Percentiles rank a stretch among this genome's conserved stretches.
phyloP scores from a whole-genome alignment of 2,113 vertebrate genomes.

The Microtus oregoni region DNA sequence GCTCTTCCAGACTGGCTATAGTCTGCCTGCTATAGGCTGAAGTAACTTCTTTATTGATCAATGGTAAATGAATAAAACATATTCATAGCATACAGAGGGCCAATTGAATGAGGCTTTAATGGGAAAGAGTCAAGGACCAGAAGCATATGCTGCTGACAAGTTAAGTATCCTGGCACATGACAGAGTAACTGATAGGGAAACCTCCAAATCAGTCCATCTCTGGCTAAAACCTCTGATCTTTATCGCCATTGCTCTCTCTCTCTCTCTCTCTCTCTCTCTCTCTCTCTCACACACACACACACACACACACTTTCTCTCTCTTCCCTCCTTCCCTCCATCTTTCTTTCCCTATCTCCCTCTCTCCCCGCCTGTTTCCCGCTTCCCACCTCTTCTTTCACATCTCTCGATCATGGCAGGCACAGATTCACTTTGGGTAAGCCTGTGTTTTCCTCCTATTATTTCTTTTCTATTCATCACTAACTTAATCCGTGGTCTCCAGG shows the following conservation, averaged over 20 bases:
- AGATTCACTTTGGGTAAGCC: neutral
- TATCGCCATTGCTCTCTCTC: neutral
- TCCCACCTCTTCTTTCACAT: neutral
- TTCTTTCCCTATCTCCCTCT: too few species aligned
- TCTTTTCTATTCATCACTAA: neutral
- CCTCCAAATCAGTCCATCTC: neutral
- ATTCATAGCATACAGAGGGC: too few species aligned
- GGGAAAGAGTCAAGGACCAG: neutral
- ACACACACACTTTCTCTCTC: too few species aligned
- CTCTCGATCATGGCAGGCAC: neutral
- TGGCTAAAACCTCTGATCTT: neutral
- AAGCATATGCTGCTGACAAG: neutral
- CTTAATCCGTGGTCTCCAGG: neutral
- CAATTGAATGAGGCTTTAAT: fast-evolving
- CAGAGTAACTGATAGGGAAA: neutral
- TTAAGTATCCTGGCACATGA: neutral
- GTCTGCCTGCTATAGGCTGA: too few species aligned
- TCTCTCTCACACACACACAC: too few species aligned
- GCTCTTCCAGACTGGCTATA: too few species aligned
- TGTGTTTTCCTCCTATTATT: neutral
- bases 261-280: too few species aligned
- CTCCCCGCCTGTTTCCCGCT: neutral
- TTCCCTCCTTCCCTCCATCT: too few species aligned
- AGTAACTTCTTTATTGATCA: too few species aligned
- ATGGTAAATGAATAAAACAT: too few species aligned